Base-by-base conservation (phyloP, 2,888 invertebrate species). In the Boloria euphrosyne region DNA sequence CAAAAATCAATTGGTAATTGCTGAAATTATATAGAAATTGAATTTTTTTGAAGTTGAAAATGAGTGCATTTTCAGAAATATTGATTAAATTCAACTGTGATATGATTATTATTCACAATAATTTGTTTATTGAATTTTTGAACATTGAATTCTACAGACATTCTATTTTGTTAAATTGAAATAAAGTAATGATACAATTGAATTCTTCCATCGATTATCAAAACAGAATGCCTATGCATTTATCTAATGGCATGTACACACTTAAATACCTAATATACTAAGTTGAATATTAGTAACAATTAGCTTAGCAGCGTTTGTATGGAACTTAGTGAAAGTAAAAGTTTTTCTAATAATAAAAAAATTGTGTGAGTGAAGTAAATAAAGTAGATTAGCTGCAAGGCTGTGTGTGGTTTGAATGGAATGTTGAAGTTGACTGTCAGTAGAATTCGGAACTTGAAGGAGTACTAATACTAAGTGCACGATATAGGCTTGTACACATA, bases 41-140 rank as follows among this genome's bases (percentile, higher is more conserved):
- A 22, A 22, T 3, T 2, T 22, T 22, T 22, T 22, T 3, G 1
- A 22, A 22, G 13, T 22, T 46, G 44, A 46, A 38, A 59, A 50
- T 50, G 38, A 31, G 47, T 43, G 51, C 60, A 61, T 13, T 57
- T 38, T 31, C 44, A 52, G 18, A 66, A 60, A 66, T 61, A 71
- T 74, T 74, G 72, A 73, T 75, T 74, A 82, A 76, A 79, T 73
- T 52, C 79, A 81, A 79, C 85, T 85, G 85, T 85, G 85, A 85
- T 85, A 85, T 79, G 75, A 77, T 75, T 80, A 78, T 76, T 76
- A 79, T 75, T 76, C 61, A 43, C 65, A 49, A 57, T 57, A 57
- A 57, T 57, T 55, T 59, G 59, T 31, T 59, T 17, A 49, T 50
- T 49, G 49, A 27, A 50, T 31, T 50, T 38, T 59, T 13, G 38